Conservation (phyloP, 2,797 vertebrate genomes). For the Triplophysa yarkandensis region DNA sequence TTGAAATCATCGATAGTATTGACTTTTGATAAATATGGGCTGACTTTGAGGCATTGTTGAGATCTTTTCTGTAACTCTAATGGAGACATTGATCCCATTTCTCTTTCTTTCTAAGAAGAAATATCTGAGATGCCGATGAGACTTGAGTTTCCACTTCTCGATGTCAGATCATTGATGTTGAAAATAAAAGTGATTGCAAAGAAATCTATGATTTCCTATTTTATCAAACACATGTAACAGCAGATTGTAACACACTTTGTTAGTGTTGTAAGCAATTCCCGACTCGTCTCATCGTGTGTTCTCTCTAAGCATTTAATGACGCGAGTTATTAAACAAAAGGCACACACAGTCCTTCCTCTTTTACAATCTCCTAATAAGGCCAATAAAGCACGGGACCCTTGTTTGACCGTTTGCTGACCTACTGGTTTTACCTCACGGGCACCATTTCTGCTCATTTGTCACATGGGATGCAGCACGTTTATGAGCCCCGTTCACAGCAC, state of each 20-base stretch:
- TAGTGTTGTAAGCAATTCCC: neutral
- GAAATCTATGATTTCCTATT: no score
- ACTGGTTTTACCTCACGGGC: slow-evolving; percentile 44
- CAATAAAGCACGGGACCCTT: slow-evolving; percentile 49
- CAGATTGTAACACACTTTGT: neutral
- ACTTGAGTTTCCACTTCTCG: no score
- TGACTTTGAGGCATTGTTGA: no score
- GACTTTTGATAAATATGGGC: no score
- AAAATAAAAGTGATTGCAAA: no score
- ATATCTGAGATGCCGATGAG: no score
- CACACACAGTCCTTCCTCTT: slow-evolving; percentile 34
- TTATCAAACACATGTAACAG: neutral
- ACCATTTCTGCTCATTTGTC: slow-evolving; percentile 49
- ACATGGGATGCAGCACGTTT: slow-evolving; percentile 56
- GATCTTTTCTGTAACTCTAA: no score
- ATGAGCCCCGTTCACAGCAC: slow-evolving; percentile 43
- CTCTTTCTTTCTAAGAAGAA: no score
- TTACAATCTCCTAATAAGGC: slow-evolving; percentile 52
- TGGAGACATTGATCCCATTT: no score
- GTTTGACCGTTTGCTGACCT: slow-evolving; percentile 59
- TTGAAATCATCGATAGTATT: no score
- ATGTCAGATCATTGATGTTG: no score
- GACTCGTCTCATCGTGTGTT: slow-evolving; percentile 30
- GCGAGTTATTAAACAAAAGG: slow-evolving; percentile 55
- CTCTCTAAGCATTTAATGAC: slow-evolving; percentile 45